Percentiles rank a stretch among this genome's conserved stretches.
Conservation (phyloP, 1,140 invertebrate species). For the Dreissena polymorpha region DNA sequence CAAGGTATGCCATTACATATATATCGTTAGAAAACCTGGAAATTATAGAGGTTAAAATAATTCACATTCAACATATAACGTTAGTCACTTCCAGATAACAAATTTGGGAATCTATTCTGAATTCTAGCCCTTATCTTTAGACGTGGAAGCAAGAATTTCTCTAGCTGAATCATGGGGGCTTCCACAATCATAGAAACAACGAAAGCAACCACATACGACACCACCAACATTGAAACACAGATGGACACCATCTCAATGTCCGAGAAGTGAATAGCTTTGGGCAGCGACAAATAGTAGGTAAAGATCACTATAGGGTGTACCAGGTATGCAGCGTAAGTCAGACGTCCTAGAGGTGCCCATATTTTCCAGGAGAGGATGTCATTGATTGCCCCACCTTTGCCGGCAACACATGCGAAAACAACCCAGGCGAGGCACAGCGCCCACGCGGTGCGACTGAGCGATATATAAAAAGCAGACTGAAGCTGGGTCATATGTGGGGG, state of each 20-base stretch:
- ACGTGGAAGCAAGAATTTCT: constrained; percentile 26
- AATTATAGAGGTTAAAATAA: background rate
- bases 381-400: constrained; percentile 83
- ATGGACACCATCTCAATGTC: constrained; percentile 40
- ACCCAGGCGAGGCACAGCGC: constrained; percentile 30
- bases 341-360: constrained; percentile 89
- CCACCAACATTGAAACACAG: constrained; percentile 3
- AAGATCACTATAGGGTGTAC: constrained; percentile 84
- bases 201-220: constrained; percentile 42
- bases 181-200: constrained; percentile 51
- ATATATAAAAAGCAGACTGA: constrained; percentile 21
- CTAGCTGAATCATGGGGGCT: constrained; percentile 53
- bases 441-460: constrained; percentile 23
- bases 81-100: background rate
- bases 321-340: constrained; percentile 78
- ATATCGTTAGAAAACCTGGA: background rate
- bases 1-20: background rate
- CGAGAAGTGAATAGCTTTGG: constrained; percentile 19
- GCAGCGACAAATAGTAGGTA: constrained; percentile 14
- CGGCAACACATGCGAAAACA: constrained; percentile 36
- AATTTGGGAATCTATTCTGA: too few species aligned
- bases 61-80: background rate
- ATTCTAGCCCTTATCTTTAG: background rate
- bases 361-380: constrained; percentile 88
- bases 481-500: constrained; percentile 6